phyloP scores from a whole-genome alignment of 2,113 vertebrate genomes.

The Campylorhamphus procurvoides region DNA sequence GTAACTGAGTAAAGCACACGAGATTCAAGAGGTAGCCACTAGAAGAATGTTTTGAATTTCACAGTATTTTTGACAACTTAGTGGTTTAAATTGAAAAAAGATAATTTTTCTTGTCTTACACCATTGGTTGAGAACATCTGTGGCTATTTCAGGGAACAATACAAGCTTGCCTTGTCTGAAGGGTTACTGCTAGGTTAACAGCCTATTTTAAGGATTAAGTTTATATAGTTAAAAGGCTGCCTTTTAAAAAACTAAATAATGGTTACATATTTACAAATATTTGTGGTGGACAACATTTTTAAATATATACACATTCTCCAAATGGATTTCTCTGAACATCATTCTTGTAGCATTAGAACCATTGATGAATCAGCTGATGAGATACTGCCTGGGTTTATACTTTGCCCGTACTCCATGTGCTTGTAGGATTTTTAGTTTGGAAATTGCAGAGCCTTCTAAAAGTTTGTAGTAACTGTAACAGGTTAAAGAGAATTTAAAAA shows the following conservation, averaged over 20 bases:
- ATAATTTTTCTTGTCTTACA: neutral
- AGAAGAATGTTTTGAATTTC: neutral
- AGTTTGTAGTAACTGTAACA: neutral
- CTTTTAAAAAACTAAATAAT: neutral
- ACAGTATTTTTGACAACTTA: neutral
- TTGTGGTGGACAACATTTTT: neutral
- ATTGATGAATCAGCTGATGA: neutral
- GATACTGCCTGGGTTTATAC: neutral
- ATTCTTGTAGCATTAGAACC: neutral
- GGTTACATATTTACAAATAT: neutral
- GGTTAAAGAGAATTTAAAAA: neutral
- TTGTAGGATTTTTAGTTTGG: neutral
- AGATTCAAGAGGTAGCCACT: neutral
- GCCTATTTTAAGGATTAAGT: neutral
- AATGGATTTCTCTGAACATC: neutral
- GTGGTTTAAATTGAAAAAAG: neutral
- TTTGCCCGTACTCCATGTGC: neutral
- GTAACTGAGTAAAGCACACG: neutral
- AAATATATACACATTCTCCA: neutral
- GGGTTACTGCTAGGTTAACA: neutral
- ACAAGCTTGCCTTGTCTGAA: neutral
- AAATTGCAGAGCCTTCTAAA: neutral
- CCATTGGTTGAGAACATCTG: neutral
- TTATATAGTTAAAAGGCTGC: neutral
- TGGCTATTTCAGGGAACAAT: neutral